These are phyloP conservation scores for Odobenus rosmarus DNA, from an alignment of 2,113 vertebrate species.

Conservation along the genomic window DNA sequence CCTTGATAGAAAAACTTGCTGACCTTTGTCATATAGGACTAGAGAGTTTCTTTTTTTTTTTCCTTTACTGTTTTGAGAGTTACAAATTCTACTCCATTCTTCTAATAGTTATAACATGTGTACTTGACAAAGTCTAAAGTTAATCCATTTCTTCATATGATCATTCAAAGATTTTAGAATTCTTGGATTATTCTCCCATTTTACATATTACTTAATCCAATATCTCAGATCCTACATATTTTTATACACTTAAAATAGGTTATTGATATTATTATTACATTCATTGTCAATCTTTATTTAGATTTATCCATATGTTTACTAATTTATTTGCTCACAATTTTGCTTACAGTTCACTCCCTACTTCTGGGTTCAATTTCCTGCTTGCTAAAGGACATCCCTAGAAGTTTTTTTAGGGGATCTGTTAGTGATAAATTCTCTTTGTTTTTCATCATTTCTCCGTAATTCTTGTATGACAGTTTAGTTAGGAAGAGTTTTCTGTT, in stretches of 20 bases:
- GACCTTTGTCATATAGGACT: background rate
- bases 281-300: background rate
- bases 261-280: fast-evolving
- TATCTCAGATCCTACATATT: background rate
- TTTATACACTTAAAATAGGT: background rate
- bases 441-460: background rate
- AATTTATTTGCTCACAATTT: background rate
- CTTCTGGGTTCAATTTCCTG: background rate
- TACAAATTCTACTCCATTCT: background rate
- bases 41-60: background rate
- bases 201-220: background rate
- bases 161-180: background rate
- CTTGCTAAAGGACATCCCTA: background rate
- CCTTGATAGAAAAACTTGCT: background rate
- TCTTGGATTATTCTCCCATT: background rate
- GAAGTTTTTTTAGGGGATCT: background rate
- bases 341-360: background rate
- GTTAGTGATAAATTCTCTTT: background rate
- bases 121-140: background rate
- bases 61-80: background rate
- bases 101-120: background rate
- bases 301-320: too few relatives aligned
- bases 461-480: background rate
- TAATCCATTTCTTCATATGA: background rate
- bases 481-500: background rate